Conservation (phyloP, 2,888 invertebrate species). For the Temnothorax ravouxi region DNA sequence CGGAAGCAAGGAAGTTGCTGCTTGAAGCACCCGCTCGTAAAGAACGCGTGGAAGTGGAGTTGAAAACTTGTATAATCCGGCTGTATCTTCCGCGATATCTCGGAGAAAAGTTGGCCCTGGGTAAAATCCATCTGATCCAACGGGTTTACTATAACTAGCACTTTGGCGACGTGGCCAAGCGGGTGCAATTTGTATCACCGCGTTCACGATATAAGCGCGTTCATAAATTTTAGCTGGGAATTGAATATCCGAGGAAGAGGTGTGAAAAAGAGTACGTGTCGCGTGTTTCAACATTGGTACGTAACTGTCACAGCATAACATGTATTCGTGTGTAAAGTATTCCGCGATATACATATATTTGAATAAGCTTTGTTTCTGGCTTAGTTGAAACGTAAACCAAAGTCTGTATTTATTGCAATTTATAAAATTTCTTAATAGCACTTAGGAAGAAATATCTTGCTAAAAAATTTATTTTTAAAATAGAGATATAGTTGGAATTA, state of each 20-base stretch:
- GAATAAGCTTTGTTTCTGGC: not conserved
- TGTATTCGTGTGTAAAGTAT: not conserved
- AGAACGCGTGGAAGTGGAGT: slow-evolving; percentile 55
- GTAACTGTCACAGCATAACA: not conserved
- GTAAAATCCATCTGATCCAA: slow-evolving; percentile 40
- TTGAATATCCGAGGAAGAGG: slow-evolving; percentile 27
- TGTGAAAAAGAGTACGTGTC: not conserved
- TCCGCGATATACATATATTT: not conserved
- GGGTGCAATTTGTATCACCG: slow-evolving; percentile 45
- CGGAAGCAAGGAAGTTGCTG: not conserved
- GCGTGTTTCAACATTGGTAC: slow-evolving; percentile 8
- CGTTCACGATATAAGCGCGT: slow-evolving; percentile 6
- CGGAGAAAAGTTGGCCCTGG: slow-evolving; percentile 15
- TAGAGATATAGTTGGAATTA: not conserved
- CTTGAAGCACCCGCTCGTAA: slow-evolving; percentile 54
- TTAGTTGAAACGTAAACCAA: not conserved
- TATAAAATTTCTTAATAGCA: not conserved
- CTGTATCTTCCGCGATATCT: slow-evolving; percentile 57
- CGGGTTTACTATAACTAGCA: slow-evolving; percentile 38
- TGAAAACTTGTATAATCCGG: slow-evolving; percentile 68
- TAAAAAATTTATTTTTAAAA: slow-evolving; percentile 25
- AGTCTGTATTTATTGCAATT: not conserved
- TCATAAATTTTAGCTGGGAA: slow-evolving; percentile 8
- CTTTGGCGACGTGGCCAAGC: slow-evolving; percentile 19
- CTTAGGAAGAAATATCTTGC: not conserved